A percentile compares a stretch with the other conserved stretches of the same genome.
These are phyloP conservation scores for Megaptera novaeangliae DNA, from an alignment of 2,113 vertebrate genomes.

Conservation along the genomic window DNA sequence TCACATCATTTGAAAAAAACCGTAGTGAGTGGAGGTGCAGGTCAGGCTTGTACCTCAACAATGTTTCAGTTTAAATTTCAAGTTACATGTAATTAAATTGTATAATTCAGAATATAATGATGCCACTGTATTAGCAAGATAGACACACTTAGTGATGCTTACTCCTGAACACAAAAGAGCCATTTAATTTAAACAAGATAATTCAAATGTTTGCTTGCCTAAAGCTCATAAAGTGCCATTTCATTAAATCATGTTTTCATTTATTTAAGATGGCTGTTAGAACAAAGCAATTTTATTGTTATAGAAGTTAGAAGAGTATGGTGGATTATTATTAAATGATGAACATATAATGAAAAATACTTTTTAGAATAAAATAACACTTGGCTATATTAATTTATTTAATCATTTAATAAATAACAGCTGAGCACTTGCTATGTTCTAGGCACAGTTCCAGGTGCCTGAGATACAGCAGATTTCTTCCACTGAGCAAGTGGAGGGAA, in stretches of 20 bases:
- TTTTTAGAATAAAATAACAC: slow-evolving; percentile 6
- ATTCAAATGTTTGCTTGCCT: slow-evolving; percentile 57
- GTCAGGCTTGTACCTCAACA: slow-evolving; percentile 29
- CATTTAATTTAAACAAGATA: slow-evolving; percentile 61
- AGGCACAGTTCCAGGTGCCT: neutral
- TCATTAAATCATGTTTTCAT: slow-evolving; percentile 64
- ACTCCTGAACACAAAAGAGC: slow-evolving; percentile 53
- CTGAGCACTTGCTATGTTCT: neutral
- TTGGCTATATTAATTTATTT: slow-evolving; percentile 1
- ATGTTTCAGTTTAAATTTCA: slow-evolving; percentile 40
- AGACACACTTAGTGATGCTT: slow-evolving; percentile 56
- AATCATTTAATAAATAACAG: neutral
- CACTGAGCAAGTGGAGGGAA: neutral
- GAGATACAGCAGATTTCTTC: neutral
- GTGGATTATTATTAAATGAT: slow-evolving; percentile 21
- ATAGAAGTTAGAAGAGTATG: neutral
- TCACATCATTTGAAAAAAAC: neutral
- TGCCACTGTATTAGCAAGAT: slow-evolving; percentile 50
- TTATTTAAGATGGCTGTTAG: slow-evolving; percentile 49
- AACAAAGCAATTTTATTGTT: slow-evolving; percentile 53
- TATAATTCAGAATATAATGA: slow-evolving; percentile 53
- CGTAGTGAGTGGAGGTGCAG: neutral
- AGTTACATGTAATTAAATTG: slow-evolving; percentile 64
- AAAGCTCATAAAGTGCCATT: slow-evolving; percentile 61
- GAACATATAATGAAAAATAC: slow-evolving; percentile 15